Base-by-base conservation (phyloP, 2,797 vertebrate species). In the Alosa sapidissima region DNA sequence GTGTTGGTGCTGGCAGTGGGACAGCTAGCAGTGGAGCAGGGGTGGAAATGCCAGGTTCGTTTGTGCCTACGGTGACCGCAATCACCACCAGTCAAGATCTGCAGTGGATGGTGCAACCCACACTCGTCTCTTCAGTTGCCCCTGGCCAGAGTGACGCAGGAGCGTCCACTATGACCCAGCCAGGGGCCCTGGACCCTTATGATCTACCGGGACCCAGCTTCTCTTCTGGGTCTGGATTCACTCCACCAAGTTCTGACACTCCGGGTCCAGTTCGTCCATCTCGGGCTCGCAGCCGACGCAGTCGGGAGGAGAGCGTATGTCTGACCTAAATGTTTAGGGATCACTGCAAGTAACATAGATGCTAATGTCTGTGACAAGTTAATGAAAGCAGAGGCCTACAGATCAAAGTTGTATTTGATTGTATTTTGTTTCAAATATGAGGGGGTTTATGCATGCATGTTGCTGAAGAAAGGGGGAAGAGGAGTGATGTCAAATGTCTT, bases 61-160 rank as follows among this genome's bases (percentile, higher is more conserved):
- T 99, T 48, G 97, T 99, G 88, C 98, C 98, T 91, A 99, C 98
- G 83, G 97, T 99, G 93, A 99, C 98, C 14, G 98, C 98, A 92
- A 99, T 99, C 94, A 97, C 98, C 91, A 97, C 96, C 90, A 99
- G 98, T 92, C 98, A 97, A 92, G 98, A 99, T 91, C 96, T 99
- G 92, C 98, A 99, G 98, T 99, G 98, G 98, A 94, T 99, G 94
- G 97, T 98, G 83, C 98, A 99, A 87, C 97, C 98, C 8, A 98
- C 98, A 82, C 96, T 99, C 85, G 96, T 98, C 93, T 98, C 98
- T 85, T 99, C 98, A 0, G 97, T 98, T 93, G 97, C 98, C 82
- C 97, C 97, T 89, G 97, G 97, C 47, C 97, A 96, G 72, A 96
- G 96, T 75, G 89, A 88, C 87, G 92, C 91, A n/a, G 95, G 94